phyloP scores from a whole-genome alignment of 2,113 vertebrate species.

The Platysteira castanea region DNA sequence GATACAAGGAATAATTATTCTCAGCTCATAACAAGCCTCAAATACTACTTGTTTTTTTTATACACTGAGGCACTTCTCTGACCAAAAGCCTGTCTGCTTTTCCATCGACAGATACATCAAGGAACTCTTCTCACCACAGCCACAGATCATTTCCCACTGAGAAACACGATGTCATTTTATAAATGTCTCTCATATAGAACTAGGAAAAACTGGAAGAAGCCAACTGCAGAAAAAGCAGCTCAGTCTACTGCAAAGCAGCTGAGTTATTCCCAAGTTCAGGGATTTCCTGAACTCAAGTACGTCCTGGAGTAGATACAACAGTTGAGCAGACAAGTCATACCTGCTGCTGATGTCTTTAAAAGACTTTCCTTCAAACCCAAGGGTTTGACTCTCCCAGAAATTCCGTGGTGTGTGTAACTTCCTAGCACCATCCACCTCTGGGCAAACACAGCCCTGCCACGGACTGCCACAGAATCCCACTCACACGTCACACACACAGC shows the following conservation, averaged over 20 bases:
- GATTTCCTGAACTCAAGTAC: not conserved
- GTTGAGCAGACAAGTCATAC: not conserved
- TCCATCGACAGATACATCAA: not conserved
- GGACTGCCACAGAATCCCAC: not conserved
- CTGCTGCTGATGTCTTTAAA: not conserved
- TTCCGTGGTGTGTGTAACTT: fast-evolving
- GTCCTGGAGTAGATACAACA: not conserved
- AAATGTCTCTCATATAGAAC: not conserved
- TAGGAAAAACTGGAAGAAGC: not conserved
- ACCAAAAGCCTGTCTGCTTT: not conserved
- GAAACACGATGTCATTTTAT: not conserved
- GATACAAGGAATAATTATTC: not conserved
- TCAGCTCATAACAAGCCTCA: not conserved
- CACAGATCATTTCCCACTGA: not conserved
- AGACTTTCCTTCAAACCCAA: not conserved
- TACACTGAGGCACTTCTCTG: not conserved
- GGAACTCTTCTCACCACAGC: not conserved
- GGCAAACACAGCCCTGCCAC: not conserved
- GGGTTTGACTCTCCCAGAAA: not conserved
- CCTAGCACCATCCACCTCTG: too few relatives aligned
- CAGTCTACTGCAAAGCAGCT: not conserved
- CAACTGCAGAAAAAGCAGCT: not conserved
- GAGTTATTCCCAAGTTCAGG: not conserved
- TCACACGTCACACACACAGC: not conserved
- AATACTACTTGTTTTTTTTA: not conserved